Base-by-base conservation (phyloP, 2,113 vertebrate species). In the Prochilodus magdalenae region DNA sequence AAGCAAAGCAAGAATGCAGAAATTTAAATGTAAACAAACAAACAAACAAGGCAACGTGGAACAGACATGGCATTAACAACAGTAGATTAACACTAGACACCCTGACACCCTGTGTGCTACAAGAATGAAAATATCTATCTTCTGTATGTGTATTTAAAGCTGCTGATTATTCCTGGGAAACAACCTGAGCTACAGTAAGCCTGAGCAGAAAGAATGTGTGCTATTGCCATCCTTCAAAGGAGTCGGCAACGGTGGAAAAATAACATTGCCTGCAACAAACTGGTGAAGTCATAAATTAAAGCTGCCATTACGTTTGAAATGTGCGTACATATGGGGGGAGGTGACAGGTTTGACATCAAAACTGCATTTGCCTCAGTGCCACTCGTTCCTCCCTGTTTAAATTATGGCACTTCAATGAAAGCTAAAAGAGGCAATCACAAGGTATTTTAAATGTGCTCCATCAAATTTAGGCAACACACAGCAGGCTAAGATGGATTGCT, bases 361-460 rank as follows among this genome's bases (percentile, higher is more conserved):
- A 53, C 47, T 29, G 4, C 18, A 65, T 33, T n/a, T 11, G 20
- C 20, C 12, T 10, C 26, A 20, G 29, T 20, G 59, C 59, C 67
- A 57, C 16, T 62, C 20, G 33, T 73, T 49, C 63, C 65, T 70
- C 30, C 24, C 20, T 72, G 60, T 73, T 75, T 72, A 63, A 82
- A 75, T 80, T 75, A 72, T 67, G 36, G 53, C 16, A 71, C 66
- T 76, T 75, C 80, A 57, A 44, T 51, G 53, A 62, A 36, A 69
- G 70, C 72, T 74, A 78, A 81, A 55, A 24, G 67, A 77, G 73
- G 62, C 74, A 27, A 76, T 76, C 82, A 83, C 51, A 85, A 83
- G 82, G 51, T 81, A 65, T 87, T 84, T 73, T 71, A 66, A 83
- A 86, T 79, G 76, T 67, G 65, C 74, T 85, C 73, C 70, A 88